These are phyloP conservation scores for Cossypha polioptera DNA, from an alignment of 2,797 vertebrate species.

Conservation along the genomic window DNA sequence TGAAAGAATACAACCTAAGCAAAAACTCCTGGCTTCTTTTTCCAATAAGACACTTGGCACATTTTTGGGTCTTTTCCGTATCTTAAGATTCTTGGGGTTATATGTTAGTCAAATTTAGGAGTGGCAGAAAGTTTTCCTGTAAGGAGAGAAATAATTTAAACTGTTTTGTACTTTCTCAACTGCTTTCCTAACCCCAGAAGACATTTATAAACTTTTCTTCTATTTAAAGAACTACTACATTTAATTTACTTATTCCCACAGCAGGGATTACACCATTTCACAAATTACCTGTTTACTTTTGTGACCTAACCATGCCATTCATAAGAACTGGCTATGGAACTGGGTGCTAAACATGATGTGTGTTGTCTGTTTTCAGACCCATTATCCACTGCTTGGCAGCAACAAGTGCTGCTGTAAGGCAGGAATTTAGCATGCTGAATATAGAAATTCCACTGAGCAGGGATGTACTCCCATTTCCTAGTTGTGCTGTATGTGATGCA, in stretches of 20 bases:
- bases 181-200: not conserved
- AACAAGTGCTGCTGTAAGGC: not conserved
- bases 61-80: not conserved
- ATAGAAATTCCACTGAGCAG: not conserved
- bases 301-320: not conserved
- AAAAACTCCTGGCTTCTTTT: not conserved
- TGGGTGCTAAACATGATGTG: not conserved
- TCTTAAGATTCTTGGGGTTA: not conserved
- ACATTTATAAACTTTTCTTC: not conserved
- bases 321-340: not conserved
- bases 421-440: accelerated
- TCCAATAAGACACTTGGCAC: not conserved
- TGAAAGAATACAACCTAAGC: not conserved
- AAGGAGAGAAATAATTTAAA: not conserved
- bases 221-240: not conserved
- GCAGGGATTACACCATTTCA: not conserved
- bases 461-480: not conserved
- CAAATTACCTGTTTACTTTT: not conserved
- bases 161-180: not conserved
- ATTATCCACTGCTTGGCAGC: not conserved
- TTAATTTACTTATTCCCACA: not conserved
- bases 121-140: not conserved
- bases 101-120: not conserved
- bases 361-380: not conserved
- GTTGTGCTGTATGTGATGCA: not conserved